Evolutionary conservation across 2,888 invertebrate genomes (phyloP).

Genomic region (Halictus ligatus): DNA sequence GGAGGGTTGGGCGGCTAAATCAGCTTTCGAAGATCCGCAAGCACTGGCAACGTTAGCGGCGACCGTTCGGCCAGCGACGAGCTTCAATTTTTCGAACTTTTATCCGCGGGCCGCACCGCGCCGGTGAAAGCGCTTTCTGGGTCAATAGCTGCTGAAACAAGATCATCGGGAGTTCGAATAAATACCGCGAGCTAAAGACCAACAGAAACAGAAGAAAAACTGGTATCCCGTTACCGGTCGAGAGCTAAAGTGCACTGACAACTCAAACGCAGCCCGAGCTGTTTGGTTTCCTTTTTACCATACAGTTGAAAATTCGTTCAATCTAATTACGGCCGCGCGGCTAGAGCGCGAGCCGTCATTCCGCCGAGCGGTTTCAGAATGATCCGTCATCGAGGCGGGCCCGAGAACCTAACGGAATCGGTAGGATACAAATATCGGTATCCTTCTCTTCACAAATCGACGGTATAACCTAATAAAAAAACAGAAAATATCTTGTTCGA

Average conservation of each 20-base stretch:
- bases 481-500: no score
- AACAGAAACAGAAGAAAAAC: constrained; percentile 25
- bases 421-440: no score
- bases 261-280: background rate
- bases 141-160: constrained; percentile 27
- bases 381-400: background rate
- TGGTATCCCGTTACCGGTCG: constrained; percentile 28
- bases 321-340: background rate
- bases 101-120: background rate
- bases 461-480: no score
- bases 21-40: constrained; percentile 5
- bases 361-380: background rate
- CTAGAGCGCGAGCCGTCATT: background rate
- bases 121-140: background rate
- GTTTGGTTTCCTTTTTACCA: constrained; percentile 13
- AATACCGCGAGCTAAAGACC: constrained; percentile 25
- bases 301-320: background rate
- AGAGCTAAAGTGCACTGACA: constrained; percentile 17
- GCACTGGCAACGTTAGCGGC: constrained; percentile 16
- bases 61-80: constrained; percentile 15
- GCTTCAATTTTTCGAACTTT: constrained; percentile 37
- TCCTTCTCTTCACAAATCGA: background rate
- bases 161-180: constrained; percentile 34
- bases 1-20: background rate
- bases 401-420: background rate